These are phyloP conservation scores for Aspiorhynchus laticeps DNA, from an alignment of 2,113 vertebrate genomes.

Conservation along the genomic window DNA sequence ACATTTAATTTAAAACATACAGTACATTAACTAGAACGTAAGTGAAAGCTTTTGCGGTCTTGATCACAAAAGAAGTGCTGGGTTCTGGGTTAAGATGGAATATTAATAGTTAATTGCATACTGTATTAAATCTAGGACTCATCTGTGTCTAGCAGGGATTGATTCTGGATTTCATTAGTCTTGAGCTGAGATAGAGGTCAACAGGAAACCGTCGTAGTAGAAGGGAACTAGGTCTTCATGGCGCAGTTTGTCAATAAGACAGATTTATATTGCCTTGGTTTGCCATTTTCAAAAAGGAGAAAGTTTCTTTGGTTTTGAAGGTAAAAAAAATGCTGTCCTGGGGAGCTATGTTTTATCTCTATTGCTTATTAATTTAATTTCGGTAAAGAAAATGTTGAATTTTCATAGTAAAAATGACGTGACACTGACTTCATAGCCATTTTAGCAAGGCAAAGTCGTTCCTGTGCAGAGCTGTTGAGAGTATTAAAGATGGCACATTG, in stretches of 20 bases:
- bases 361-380: not conserved
- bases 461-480: not conserved
- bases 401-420: not conserved
- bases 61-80: not conserved
- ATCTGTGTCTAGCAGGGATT: constrained; percentile 31
- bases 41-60: constrained; percentile 1
- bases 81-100: constrained; percentile 27
- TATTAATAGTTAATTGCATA: constrained; percentile 46
- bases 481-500: not conserved
- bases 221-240: not conserved
- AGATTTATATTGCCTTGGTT: not conserved
- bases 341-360: not conserved
- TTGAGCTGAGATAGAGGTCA: constrained; percentile 29
- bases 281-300: not conserved
- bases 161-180: constrained; percentile 41
- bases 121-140: constrained; percentile 46
- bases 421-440: not conserved
- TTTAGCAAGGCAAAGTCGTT: not conserved
- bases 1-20: not conserved
- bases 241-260: constrained; percentile 26
- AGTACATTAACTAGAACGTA: not conserved
- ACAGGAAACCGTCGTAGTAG: not conserved
- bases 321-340: too few relatives aligned
- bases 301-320: not conserved
- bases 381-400: not conserved